Conservation (phyloP, 2,113 vertebrate genomes). For the Coryphaenoides rupestris region DNA sequence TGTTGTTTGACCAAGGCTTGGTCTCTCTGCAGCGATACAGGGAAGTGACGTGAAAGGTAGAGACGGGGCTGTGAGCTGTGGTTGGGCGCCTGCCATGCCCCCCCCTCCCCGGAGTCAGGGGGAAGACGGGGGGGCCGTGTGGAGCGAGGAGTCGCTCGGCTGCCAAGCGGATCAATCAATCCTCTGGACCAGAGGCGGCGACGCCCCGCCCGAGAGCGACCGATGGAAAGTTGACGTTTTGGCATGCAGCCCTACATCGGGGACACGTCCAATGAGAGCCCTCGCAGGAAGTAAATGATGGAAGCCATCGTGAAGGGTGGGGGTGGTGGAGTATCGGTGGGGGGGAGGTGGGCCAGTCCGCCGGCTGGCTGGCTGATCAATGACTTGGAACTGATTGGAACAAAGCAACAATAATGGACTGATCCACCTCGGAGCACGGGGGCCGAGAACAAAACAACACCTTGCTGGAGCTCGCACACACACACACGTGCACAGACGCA, state of each 20-base stretch:
- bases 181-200: conserved; percentile 1
- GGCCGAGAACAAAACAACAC: conserved; percentile 16
- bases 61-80: too few species aligned
- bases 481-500: background rate
- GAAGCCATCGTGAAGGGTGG: too few species aligned
- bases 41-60: too few species aligned
- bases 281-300: conserved; percentile 3
- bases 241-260: too few species aligned
- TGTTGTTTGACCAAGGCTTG: too few species aligned
- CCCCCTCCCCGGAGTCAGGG: background rate
- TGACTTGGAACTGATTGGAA: conserved; percentile 44
- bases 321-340: too few species aligned
- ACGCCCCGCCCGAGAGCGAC: background rate
- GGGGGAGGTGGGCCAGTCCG: background rate
- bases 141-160: background rate
- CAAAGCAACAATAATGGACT: conserved; percentile 55
- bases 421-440: conserved; percentile 21
- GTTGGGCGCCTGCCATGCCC: too few species aligned
- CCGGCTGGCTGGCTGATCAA: conserved; percentile 45
- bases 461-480: conserved; percentile 36
- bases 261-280: background rate
- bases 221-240: too few species aligned
- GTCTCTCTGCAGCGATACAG: too few species aligned
- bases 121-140: background rate
- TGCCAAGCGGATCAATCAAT: background rate